Evolutionary conservation across 2,888 invertebrate genomes (phyloP), one percentile per base, ranked within the genome.

Genomic region (Trissoscelio sp.): DNA sequence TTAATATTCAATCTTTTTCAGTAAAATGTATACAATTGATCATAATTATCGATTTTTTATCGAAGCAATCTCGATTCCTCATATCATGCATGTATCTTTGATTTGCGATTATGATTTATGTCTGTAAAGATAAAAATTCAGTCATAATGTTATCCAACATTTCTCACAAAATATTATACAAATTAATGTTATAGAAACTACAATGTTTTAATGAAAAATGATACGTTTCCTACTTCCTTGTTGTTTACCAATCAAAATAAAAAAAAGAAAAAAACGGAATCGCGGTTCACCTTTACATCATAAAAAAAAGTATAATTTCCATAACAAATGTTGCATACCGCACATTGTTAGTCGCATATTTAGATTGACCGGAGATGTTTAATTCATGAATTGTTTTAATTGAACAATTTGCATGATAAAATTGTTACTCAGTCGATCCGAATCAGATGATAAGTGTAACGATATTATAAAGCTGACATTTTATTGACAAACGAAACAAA

Each of bases 401-500:
- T 37, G 11, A 37, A 37, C 9, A 37, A 37, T 37, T 37, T 37
- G 37, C 9, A 42, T 37, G 37, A 37, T 37, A 37, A 37, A 37
- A 37, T 37, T 11, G n/a, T 37, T n/a, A n/a, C 3, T 37, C 9
- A n/a, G n/a, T 37, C 37, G n/a, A n/a, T 37, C n/a, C 37, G n/a
- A 37, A 37, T 37, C 9, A 37, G 16, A 42, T 14, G 16, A 42
- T 42, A 42, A 42, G 11, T 42, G 42, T 42, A 42, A 12, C 42
- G 16, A 42, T 48, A 48, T 48, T 48, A 48, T 48, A 48, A 48
- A 48, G 46, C 20, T 48, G 46, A 48, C 46, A 22, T 48, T 48
- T 48, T 48, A 48, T 48, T 20, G 46, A 20, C 22, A 48, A 20
- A 9, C 20, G 20, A 48, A 48, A 48, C 46, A 48, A 48, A 20